Base-by-base conservation (phyloP, 2,797 vertebrate genomes). In the Trachurus trachurus region DNA sequence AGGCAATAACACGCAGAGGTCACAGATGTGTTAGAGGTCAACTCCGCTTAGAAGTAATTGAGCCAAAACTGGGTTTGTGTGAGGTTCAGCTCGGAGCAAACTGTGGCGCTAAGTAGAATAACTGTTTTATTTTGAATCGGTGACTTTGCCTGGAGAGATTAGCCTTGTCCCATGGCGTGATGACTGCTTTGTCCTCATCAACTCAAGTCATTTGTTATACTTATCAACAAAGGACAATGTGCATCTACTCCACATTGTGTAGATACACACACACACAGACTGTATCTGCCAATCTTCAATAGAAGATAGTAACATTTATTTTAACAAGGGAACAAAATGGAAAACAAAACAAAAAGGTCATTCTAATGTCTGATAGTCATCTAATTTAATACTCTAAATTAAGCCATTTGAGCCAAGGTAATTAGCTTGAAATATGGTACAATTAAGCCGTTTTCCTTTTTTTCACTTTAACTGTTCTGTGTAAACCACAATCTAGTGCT, bases 1-100 rank as follows among this genome's bases (percentile, higher is more conserved):
- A 71, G 76, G n/a, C 65, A 40, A 75, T 17, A 22, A 65, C 15
- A 69, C 54, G 75, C 1, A n/a, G 42, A 0, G 65, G 69, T 79
- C 50, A 74, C 11, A 21, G 17, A 45, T 12, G 64, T 10, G 26
- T 9, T 3, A 1, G 31, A 74, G 66, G 80, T 73, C 66, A 71
- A 17, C 9, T 5, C 21, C 0, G n/a, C 34, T 56, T 19, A 53
- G 11, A 50, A 22, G 21, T 49, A 15, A 62, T 16, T 80, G 19
- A 22, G 11, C 31, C 19, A 65, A 2, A 66, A 53, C 37, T n/a
- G 7, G 22, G 44, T 42, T 57, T 49, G 9, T 60, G n/a, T 56
- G 8, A 62, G 53, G 50, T 49, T 68, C 0, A 52, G 47, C 42
- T 49, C 17, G 22, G 12, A 65, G 19, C 7, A 19, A 52, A 54